Evolutionary conservation across 2,797 vertebrate species (phyloP), one percentile per base, ranked within the genome.

Genomic region (Sebastes elongatus): DNA sequence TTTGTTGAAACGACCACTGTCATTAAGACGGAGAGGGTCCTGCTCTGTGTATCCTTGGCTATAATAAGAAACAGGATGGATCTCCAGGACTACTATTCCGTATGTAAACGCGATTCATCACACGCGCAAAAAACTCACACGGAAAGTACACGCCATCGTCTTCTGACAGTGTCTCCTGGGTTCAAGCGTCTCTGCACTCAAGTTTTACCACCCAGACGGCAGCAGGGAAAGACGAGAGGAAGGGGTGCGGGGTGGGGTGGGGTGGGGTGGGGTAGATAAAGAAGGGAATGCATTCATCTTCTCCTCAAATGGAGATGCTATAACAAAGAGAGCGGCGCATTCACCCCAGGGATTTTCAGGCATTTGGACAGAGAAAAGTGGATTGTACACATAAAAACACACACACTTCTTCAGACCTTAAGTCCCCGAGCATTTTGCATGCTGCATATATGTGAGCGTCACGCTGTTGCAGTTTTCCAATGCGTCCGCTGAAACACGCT

Each of bases 271-370:
- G n/a, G n/a, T 11, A 7, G n/a, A 13, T 22, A 78, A 86, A 84
- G 70, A 86, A 79, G 67, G 81, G 83, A 80, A 42, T 6, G 60
- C 84, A 88, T 92, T 91, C 89, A 90, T 92, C 90, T 84, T 86
- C 49, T 82, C 70, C 76, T 86, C 81, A 89, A 90, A 92, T 88
- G 72, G 88, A 93, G 87, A 91, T 77, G 88, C 88, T 85, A 81
- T 70, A 86, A 88, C 82, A 89, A 74, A 87, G 86, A 82, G 72
- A 80, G 74, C 5, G 76, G 71, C 75, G 56, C 72, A 77, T 46
- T 73, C 70, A 67, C 82, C 71, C 76, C 10, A 20, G 85, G 82
- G 89, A 84, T 61, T 87, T 46, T 74, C 33, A 85, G 76, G 62
- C 80, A 61, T 81, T 84, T 80, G 72, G 79, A 86, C 49, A 25